phyloP scores from a whole-genome alignment of 2,888 invertebrate genomes.

The Mamestra brassicae region DNA sequence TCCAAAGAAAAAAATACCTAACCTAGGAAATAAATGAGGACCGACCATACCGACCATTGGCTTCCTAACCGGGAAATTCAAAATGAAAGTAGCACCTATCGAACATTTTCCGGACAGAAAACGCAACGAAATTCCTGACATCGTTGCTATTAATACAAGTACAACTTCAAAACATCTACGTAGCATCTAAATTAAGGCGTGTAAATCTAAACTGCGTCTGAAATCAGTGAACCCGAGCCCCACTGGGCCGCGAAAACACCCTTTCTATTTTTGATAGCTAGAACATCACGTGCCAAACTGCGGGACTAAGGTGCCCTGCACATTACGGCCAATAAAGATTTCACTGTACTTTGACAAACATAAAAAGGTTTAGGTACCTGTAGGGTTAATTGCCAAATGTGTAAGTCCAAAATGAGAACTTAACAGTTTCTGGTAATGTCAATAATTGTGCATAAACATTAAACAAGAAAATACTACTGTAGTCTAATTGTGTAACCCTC shows the following conservation, averaged over 20 bases:
- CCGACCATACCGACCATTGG: neutral
- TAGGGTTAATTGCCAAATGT: too few relatives aligned
- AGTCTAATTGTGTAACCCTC: neutral
- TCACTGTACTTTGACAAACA: neutral
- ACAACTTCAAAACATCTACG: constrained; percentile 51
- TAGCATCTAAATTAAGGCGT: constrained; percentile 41
- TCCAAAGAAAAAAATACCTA: neutral
- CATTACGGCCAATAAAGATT: constrained; percentile 28
- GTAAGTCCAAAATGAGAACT: too few relatives aligned
- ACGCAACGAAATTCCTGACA: constrained; percentile 37
- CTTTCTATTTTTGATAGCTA: constrained; percentile 55
- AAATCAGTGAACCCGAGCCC: constrained; percentile 48
- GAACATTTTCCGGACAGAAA: constrained; percentile 9
- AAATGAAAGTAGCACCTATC: constrained; percentile 1
- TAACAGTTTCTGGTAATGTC: neutral
- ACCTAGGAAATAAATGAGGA: neutral
- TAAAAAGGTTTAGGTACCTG: neutral
- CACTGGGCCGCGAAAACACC: constrained; percentile 41
- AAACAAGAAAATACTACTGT: neutral
- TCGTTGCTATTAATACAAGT: constrained; percentile 44
- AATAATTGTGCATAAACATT: neutral
- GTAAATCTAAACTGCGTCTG: constrained; percentile 42
- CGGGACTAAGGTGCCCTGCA: constrained; percentile 25
- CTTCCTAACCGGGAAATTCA: neutral
- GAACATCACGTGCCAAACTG: constrained; percentile 54